Percentiles rank a stretch among this genome's conserved stretches.
Conservation (phyloP, 2,113 vertebrate genomes). For the Scopus umbretta region DNA sequence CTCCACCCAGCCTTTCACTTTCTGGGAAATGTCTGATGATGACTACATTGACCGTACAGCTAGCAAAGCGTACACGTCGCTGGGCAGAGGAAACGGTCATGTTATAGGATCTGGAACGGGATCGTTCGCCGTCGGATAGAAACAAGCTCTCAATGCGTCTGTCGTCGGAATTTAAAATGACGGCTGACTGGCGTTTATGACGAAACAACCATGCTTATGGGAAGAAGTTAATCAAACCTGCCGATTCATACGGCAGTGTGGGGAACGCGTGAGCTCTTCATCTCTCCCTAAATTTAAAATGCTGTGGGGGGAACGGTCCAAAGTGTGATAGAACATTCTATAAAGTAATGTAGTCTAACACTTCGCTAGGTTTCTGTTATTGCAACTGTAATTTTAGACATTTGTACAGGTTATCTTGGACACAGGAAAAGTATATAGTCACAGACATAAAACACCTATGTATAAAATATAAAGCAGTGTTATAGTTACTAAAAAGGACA, state of each 20-base stretch:
- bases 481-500: constrained; percentile 77
- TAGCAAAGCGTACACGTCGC: not conserved
- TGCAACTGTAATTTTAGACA: constrained; percentile 71
- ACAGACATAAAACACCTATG: constrained; percentile 67
- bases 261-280: not conserved
- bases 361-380: constrained; percentile 66
- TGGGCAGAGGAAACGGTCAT: not conserved
- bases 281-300: constrained; percentile 29
- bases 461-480: constrained; percentile 72
- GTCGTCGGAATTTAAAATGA: not conserved
- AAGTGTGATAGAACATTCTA: constrained; percentile 35
- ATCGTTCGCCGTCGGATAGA: not conserved
- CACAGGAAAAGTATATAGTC: constrained; percentile 69
- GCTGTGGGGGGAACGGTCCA: not conserved
- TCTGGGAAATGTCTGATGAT: not conserved
- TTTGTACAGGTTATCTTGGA: constrained; percentile 69
- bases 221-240: not conserved
- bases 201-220: not conserved
- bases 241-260: not conserved
- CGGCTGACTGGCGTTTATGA: not conserved
- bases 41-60: not conserved
- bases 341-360: constrained; percentile 63
- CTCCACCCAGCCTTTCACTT: not conserved
- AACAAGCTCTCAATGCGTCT: not conserved
- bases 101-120: not conserved